A percentile compares a stretch with the other conserved stretches of the same genome.
Evolutionary conservation across 2,113 vertebrate genomes (phyloP).

Genomic region (Diadophis punctatus): DNA sequence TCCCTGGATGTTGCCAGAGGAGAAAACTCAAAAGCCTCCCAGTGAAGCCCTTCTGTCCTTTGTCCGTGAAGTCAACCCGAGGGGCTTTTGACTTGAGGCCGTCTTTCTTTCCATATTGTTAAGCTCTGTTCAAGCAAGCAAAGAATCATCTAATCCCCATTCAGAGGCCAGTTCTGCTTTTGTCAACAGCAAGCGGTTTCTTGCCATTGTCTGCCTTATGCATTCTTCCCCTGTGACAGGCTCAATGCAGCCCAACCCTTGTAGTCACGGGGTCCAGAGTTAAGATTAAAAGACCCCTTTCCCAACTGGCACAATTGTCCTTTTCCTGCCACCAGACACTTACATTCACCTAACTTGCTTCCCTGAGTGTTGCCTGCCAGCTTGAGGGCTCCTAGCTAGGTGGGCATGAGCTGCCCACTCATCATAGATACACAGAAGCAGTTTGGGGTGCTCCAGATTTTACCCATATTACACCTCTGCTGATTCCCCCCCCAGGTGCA

Average conservation of each 20-base stretch:
- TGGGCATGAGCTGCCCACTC: not conserved
- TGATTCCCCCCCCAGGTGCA: not conserved
- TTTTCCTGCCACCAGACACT: not conserved
- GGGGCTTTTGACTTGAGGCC: not conserved
- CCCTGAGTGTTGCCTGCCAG: not conserved
- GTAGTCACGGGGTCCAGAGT: not conserved
- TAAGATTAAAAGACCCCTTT: not conserved
- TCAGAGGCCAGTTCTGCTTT: not conserved
- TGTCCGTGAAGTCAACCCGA: not conserved
- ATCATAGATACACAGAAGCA: not conserved
- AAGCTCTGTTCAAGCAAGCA: not conserved
- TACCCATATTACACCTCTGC: not conserved
- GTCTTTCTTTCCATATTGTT: not conserved
- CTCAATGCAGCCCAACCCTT: not conserved
- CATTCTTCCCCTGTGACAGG: not conserved
- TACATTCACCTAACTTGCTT: not conserved
- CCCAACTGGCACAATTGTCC: not conserved
- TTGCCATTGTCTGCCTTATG: not conserved
- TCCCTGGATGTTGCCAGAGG: not conserved
- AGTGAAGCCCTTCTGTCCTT: not conserved
- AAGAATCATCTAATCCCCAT: not conserved
- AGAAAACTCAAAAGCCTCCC: not conserved
- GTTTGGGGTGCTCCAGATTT: not conserved
- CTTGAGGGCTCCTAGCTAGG: not conserved
- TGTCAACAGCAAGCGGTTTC: not conserved